Percentiles rank a stretch among this genome's conserved stretches.
Evolutionary conservation across 2,797 vertebrate genomes (phyloP).

Genomic region (Syngnathus rostellatus): DNA sequence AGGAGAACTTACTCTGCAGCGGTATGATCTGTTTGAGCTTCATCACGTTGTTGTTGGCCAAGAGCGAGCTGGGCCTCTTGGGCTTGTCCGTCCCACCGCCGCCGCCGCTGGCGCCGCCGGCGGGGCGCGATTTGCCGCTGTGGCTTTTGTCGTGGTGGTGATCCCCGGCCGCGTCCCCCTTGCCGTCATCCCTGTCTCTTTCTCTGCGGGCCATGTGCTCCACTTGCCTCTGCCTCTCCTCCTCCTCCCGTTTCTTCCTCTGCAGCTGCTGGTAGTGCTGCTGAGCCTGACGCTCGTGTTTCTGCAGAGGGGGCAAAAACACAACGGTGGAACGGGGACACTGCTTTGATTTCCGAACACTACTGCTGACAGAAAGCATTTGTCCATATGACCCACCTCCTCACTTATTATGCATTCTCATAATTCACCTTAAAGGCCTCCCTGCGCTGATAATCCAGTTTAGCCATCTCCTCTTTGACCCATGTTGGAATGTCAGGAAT

Average conservation of each 20-base stretch:
- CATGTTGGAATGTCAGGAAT: slow-evolving; percentile 92
- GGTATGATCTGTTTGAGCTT: slow-evolving; percentile 98
- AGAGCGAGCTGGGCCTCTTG: slow-evolving; percentile 89
- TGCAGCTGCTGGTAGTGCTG: slow-evolving; percentile 94
- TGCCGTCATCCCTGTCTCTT: slow-evolving; percentile 80
- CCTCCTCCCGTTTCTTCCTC: slow-evolving; percentile 89
- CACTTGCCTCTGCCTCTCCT: slow-evolving; percentile 87
- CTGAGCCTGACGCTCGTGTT: slow-evolving; percentile 93
- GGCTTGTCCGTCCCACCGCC: slow-evolving; percentile 76
- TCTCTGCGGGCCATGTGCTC: slow-evolving; percentile 86
- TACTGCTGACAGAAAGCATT: neutral
- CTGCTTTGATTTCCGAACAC: neutral
- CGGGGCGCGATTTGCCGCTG: slow-evolving; percentile 69
- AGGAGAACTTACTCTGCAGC: slow-evolving; percentile 88
- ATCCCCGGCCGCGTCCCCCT: slow-evolving; percentile 68
- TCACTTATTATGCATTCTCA: neutral
- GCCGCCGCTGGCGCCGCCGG: slow-evolving; percentile 55
- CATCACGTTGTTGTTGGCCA: slow-evolving; percentile 95
- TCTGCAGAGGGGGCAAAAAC: slow-evolving; percentile 64
- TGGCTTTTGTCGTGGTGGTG: slow-evolving; percentile 80
- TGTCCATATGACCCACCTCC: neutral
- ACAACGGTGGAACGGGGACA: slow-evolving; percentile 1
- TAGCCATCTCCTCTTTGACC: slow-evolving; percentile 94
- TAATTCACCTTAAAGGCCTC: slow-evolving; percentile 90
- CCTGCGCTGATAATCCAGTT: slow-evolving; percentile 89